These are phyloP conservation scores for Sycon ciliatum DNA, from an alignment of 37 sponge, comb jelly and placozoan species.

Conservation along the genomic window DNA sequence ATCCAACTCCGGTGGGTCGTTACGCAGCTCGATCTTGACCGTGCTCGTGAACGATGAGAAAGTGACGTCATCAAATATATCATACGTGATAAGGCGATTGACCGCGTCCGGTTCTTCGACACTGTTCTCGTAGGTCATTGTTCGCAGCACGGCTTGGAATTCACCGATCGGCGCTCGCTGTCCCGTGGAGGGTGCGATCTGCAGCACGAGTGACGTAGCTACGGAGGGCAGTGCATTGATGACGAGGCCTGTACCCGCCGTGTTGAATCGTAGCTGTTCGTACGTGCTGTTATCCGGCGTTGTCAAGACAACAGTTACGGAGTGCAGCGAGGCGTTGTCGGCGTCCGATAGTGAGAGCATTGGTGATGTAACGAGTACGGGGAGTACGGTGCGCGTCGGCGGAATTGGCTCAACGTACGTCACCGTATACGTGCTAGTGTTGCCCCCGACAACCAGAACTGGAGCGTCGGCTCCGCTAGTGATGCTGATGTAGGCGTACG, in stretches of 20 bases:
- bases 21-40: slow-evolving; percentile 44
- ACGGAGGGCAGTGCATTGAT: background rate
- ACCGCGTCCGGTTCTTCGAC: slow-evolving; percentile 60
- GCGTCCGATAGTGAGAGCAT: slow-evolving; percentile 34
- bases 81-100: slow-evolving; percentile 27
- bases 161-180: slow-evolving; percentile 42
- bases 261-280: slow-evolving; percentile 42
- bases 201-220: background rate
- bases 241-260: slow-evolving; percentile 40
- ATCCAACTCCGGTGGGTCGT: slow-evolving; percentile 75
- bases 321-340: slow-evolving; percentile 50
- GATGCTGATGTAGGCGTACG: slow-evolving; percentile 38
- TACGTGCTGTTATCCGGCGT: slow-evolving; percentile 23
- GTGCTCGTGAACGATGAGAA: background rate
- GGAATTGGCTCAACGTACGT: slow-evolving; percentile 60
- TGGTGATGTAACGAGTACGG: slow-evolving; percentile 44
- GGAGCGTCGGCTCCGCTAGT: slow-evolving; percentile 42
- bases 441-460: slow-evolving; percentile 31
- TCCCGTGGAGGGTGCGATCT: slow-evolving; percentile 17
- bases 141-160: slow-evolving; percentile 38
- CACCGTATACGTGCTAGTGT: slow-evolving; percentile 16
- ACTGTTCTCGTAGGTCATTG: slow-evolving; percentile 56
- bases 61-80: slow-evolving; percentile 35
- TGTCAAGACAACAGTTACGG: slow-evolving; percentile 32
- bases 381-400: slow-evolving; percentile 43